Evolutionary conservation across 2,888 invertebrate species (phyloP).

Genomic region (Drosophila leonis): DNA sequence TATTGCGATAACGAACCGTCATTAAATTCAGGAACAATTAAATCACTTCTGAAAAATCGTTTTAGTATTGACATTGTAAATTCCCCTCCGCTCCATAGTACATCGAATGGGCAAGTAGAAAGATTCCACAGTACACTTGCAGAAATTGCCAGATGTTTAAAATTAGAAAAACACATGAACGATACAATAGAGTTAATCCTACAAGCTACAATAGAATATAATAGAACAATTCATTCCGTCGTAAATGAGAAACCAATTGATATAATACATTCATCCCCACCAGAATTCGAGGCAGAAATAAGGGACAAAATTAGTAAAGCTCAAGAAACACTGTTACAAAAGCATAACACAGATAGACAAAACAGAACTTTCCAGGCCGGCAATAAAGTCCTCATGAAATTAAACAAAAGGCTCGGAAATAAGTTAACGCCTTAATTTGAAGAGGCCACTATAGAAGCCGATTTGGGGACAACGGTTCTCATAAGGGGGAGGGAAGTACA

Average conservation of each 20-base stretch:
- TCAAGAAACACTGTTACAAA: neutral
- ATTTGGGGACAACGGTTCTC: neutral
- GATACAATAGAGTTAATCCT: constrained; percentile 13
- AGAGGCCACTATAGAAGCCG: neutral
- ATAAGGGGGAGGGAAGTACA: neutral
- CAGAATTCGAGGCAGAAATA: constrained; percentile 1
- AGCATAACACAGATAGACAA: neutral
- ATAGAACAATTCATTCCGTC: constrained; percentile 13
- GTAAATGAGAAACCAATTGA: constrained; percentile 11
- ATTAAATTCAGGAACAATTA: neutral
- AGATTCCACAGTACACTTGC: constrained; percentile 35
- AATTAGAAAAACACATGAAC: constrained; percentile 25
- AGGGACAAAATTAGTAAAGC: neutral
- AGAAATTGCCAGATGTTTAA: constrained; percentile 50
- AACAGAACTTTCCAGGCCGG: neutral
- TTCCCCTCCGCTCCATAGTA: constrained; percentile 46
- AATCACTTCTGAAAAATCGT: constrained; percentile 11
- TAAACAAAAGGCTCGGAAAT: neutral
- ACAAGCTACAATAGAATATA: constrained; percentile 13
- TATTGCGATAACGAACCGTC: neutral
- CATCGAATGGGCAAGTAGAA: constrained; percentile 26
- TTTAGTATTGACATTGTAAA: constrained; percentile 16
- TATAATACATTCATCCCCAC: neutral
- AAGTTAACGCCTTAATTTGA: neutral
- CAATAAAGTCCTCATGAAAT: neutral